Percentiles rank a stretch among this genome's conserved stretches.
These are phyloP conservation scores for Aricia agestis DNA, from an alignment of 1,140 invertebrate genomes.

Conservation along the genomic window DNA sequence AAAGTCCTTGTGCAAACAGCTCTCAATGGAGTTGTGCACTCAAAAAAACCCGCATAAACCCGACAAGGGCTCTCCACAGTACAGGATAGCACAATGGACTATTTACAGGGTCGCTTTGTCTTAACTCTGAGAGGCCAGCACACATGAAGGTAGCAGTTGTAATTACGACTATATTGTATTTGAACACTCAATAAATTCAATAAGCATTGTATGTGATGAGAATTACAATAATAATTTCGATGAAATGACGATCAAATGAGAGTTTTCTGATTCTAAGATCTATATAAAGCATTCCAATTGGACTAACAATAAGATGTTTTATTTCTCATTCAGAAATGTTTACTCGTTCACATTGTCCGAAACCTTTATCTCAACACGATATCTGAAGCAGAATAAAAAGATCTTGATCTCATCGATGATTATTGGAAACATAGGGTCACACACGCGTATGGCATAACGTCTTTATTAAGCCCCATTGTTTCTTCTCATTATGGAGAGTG, in stretches of 20 bases:
- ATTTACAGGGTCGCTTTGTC: slow-evolving; percentile 55
- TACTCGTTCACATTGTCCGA: background rate
- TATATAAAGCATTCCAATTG: background rate
- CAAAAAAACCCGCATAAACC: slow-evolving; percentile 50
- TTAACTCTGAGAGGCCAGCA: slow-evolving; percentile 46
- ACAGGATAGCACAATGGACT: slow-evolving; percentile 45
- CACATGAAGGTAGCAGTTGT: slow-evolving; percentile 33
- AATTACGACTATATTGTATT: slow-evolving; percentile 13
- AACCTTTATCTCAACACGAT: background rate
- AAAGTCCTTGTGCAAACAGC: slow-evolving; percentile 27
- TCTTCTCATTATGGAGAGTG: slow-evolving; percentile 64
- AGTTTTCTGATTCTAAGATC: no score
- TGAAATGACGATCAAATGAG: no score
- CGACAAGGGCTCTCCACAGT: slow-evolving; percentile 37
- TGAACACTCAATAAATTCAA: slow-evolving; percentile 7
- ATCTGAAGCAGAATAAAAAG: background rate
- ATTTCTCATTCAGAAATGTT: background rate
- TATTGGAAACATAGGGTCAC: slow-evolving; percentile 16
- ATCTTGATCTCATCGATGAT: slow-evolving; percentile 11
- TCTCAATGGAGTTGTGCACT: slow-evolving; percentile 26
- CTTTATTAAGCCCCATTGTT: slow-evolving; percentile 71
- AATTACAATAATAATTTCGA: no score
- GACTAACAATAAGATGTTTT: background rate
- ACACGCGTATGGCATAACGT: slow-evolving; percentile 38
- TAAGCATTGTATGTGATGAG: slow-evolving; percentile 1